A percentile compares a stretch with the other conserved stretches of the same genome.
Conservation (phyloP, 2,888 invertebrate genomes). For the Heliconius ismenius region DNA sequence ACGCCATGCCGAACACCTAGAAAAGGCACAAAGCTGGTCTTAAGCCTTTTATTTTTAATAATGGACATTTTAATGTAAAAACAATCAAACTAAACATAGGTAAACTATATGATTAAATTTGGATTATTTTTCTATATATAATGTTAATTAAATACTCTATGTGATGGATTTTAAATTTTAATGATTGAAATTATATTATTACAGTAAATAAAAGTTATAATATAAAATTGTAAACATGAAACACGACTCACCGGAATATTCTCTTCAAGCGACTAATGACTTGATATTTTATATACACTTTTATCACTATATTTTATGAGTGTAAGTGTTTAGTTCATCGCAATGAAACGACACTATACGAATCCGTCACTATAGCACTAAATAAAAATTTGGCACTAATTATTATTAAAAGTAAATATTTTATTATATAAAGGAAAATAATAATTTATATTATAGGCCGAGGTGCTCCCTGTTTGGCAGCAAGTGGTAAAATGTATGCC, state of each 20-base stretch:
- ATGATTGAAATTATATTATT: neutral
- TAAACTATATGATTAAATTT: neutral
- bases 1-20: constrained; percentile 77
- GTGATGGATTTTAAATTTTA: constrained; percentile 1
- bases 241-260: constrained; percentile 77
- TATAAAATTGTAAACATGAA: neutral
- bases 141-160: neutral
- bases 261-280: constrained; percentile 81
- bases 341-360: constrained; percentile 36
- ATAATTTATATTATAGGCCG: neutral
- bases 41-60: constrained; percentile 30
- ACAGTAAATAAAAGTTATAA: neutral
- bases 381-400: constrained; percentile 24
- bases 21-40: constrained; percentile 54
- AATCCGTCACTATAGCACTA: constrained; percentile 35
- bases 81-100: neutral
- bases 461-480: neutral
- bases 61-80: neutral
- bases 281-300: constrained; percentile 73
- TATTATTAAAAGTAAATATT: neutral
- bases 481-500: constrained; percentile 27
- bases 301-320: constrained; percentile 51
- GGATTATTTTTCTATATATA: neutral
- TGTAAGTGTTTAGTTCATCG: constrained; percentile 45
- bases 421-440: neutral